Percentiles rank a stretch among this genome's conserved stretches.
phyloP scores from a whole-genome alignment of 2,797 vertebrate genomes.

The Phoebastria nigripes region DNA sequence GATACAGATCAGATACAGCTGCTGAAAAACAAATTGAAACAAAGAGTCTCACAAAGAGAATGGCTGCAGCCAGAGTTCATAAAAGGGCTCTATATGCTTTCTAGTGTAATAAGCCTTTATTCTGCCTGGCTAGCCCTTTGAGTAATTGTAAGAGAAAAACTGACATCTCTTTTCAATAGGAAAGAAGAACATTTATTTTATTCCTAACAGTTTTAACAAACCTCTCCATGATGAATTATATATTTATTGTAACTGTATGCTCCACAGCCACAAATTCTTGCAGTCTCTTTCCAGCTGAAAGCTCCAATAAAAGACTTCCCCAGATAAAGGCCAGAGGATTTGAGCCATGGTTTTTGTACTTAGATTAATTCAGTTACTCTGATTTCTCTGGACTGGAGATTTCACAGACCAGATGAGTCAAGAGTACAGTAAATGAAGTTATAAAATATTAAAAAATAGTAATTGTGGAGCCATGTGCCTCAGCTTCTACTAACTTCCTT shows the following conservation, averaged over 20 bases:
- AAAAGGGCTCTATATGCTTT: conserved; percentile 67
- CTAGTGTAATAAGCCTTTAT: conserved; percentile 51
- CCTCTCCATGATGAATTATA: conserved; percentile 46
- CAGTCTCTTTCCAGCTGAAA: conserved; percentile 12
- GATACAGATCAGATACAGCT: conserved; percentile 59
- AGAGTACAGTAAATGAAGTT: not conserved
- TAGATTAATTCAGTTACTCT: conserved; percentile 26
- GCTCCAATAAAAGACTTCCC: conserved; percentile 42
- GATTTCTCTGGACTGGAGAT: conserved; percentile 6
- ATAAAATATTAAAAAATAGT: not conserved
- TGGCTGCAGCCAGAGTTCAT: conserved; percentile 61
- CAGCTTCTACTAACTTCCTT: not conserved
- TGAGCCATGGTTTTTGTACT: conserved; percentile 17
- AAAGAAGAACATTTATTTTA: conserved; percentile 55
- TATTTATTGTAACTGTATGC: conserved; percentile 42
- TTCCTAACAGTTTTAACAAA: conserved; percentile 47
- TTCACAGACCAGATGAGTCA: not conserved
- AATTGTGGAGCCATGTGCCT: not conserved
- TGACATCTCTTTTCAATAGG: conserved; percentile 42
- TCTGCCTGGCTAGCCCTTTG: conserved; percentile 42
- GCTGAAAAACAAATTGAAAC: conserved; percentile 65
- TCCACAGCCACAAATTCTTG: conserved; percentile 33
- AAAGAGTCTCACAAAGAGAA: conserved; percentile 52
- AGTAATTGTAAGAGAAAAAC: conserved; percentile 19
- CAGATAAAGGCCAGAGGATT: conserved; percentile 27